These are phyloP conservation scores for Leptonema lineaticorne DNA, from an alignment of 1,140 invertebrate genomes.

Conservation along the genomic window DNA sequence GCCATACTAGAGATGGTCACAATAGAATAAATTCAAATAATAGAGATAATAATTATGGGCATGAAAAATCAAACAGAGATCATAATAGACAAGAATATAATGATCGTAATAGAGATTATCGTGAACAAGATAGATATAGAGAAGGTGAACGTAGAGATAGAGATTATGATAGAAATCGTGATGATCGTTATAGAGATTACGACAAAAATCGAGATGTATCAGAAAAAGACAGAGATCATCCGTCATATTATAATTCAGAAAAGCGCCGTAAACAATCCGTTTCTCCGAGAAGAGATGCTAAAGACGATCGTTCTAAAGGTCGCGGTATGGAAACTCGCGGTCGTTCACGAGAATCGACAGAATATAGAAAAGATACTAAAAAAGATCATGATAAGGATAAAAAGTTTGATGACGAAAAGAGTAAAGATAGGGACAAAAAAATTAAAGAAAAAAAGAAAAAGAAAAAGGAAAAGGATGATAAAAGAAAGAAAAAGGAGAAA, in stretches of 20 bases:
- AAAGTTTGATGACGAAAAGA: slow-evolving; percentile 43
- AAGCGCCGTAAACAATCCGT: slow-evolving; percentile 43
- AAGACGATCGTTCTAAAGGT: slow-evolving; percentile 48
- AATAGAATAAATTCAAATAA: slow-evolving; percentile 1
- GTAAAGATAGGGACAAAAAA: slow-evolving; percentile 43
- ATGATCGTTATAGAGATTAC: slow-evolving; percentile 44
- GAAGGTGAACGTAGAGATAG: slow-evolving; percentile 48
- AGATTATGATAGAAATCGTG: slow-evolving; percentile 50
- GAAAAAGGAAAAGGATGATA: slow-evolving; percentile 46
- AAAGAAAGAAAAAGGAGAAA: slow-evolving; percentile 53
- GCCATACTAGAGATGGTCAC: slow-evolving; percentile 20
- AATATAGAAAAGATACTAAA: slow-evolving; percentile 53
- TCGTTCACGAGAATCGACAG: slow-evolving; percentile 47
- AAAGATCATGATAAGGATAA: slow-evolving; percentile 54
- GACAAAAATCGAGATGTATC: slow-evolving; percentile 46
- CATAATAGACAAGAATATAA: slow-evolving; percentile 46
- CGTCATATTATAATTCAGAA: slow-evolving; percentile 28
- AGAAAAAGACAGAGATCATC: slow-evolving; percentile 29
- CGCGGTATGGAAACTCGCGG: slow-evolving; percentile 52
- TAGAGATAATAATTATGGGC: slow-evolving; percentile 8
- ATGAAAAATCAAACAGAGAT: slow-evolving; percentile 28
- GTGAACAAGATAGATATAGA: slow-evolving; percentile 45
- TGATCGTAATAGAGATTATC: slow-evolving; percentile 41
- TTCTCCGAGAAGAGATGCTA: slow-evolving; percentile 48
- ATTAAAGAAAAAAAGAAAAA: slow-evolving; percentile 52